Conservation (phyloP, 2,113 vertebrate species). For the Oreochromis aureus region DNA sequence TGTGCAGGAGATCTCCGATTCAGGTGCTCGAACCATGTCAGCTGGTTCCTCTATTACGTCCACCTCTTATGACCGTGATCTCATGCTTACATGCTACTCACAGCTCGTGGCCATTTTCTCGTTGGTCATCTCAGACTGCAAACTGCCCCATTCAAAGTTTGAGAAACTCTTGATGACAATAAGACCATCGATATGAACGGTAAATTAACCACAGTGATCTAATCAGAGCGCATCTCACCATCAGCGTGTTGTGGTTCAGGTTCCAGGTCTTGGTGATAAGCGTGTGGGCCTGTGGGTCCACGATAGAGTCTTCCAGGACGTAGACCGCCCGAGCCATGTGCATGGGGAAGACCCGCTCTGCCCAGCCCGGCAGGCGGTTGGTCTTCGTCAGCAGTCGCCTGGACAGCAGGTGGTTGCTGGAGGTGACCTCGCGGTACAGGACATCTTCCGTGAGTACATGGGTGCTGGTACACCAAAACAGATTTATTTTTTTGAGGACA, state of each 20-base stretch:
- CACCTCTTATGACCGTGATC: not conserved
- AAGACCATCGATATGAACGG: not conserved
- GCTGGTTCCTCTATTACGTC: not conserved
- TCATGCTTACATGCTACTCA: not conserved
- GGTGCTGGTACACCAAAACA: not conserved
- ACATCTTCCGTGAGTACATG: slow-evolving; percentile 46
- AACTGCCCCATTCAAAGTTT: not conserved
- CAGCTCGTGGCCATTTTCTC: not conserved
- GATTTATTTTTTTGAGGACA: not conserved
- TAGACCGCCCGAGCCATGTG: slow-evolving; percentile 57
- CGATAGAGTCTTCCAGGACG: slow-evolving; percentile 66
- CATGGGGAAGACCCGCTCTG: slow-evolving; percentile 58
- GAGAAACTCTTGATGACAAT: not conserved
- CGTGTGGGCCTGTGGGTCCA: slow-evolving; percentile 41
- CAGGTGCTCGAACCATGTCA: not conserved
- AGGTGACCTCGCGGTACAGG: slow-evolving; percentile 19
- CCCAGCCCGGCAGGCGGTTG: slow-evolving; percentile 69
- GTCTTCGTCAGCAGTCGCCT: slow-evolving; percentile 69
- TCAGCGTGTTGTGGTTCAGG: slow-evolving; percentile 64
- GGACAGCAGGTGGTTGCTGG: slow-evolving; percentile 47
- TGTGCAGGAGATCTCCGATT: not conserved
- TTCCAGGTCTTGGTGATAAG: slow-evolving; percentile 66
- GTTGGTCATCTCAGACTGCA: not conserved
- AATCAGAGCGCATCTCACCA: slow-evolving; percentile 32
- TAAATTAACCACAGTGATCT: not conserved